Evolutionary conservation across 2,888 invertebrate genomes (phyloP).

Genomic region (Dermolepida albohirtum): DNA sequence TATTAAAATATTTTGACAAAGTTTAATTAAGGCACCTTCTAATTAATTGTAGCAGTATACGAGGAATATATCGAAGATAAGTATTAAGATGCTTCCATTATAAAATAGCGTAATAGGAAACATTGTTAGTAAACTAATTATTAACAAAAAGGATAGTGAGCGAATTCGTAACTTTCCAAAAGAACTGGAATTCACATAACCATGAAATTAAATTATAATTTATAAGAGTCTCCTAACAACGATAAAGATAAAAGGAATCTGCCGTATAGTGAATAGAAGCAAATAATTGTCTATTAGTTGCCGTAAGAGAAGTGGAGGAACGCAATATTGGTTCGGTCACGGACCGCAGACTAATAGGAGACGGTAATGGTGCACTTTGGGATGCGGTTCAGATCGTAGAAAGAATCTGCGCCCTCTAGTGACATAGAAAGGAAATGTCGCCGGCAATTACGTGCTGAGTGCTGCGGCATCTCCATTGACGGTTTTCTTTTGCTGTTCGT

Average conservation of each 20-base stretch:
- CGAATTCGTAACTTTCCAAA: background rate
- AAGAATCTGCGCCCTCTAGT: slow-evolving; percentile 55
- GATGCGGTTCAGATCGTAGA: slow-evolving; percentile 53
- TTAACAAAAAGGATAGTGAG: background rate
- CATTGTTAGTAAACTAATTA: too few relatives aligned
- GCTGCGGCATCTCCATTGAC: slow-evolving; percentile 30
- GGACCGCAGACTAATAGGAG: slow-evolving; percentile 56
- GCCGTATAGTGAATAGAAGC: slow-evolving; percentile 44
- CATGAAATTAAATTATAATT: slow-evolving; percentile 10
- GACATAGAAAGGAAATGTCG: slow-evolving; percentile 26
- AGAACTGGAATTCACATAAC: background rate
- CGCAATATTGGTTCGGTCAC: slow-evolving; percentile 56
- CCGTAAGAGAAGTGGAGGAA: slow-evolving; percentile 48
- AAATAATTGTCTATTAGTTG: slow-evolving; percentile 55
- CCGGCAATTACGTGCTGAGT: slow-evolving; percentile 34
- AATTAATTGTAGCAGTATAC: too few relatives aligned
- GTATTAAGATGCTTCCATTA: too few relatives aligned
- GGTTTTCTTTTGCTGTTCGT: slow-evolving; percentile 20
- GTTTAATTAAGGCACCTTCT: too few relatives aligned
- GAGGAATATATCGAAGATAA: too few relatives aligned
- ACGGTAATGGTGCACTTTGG: slow-evolving; percentile 57
- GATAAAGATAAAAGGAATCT: slow-evolving; percentile 20
- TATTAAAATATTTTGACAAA: too few relatives aligned
- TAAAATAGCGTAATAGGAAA: too few relatives aligned
- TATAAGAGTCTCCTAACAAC: slow-evolving; percentile 6